phyloP scores from a whole-genome alignment of 2,113 vertebrate species.

The Phocoena sinus region DNA sequence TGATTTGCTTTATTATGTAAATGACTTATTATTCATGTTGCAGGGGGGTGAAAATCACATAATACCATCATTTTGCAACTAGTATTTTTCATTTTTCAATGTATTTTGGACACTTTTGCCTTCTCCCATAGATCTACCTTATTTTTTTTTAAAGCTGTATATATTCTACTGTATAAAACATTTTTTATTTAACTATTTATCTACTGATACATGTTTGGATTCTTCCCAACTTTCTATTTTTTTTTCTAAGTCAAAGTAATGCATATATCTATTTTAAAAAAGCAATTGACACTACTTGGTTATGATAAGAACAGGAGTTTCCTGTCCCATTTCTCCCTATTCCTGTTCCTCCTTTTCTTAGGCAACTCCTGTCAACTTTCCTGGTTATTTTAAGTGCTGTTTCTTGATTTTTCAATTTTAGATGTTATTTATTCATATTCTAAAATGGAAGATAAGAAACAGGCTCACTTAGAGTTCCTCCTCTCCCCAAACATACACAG shows the following conservation, averaged over 20 bases:
- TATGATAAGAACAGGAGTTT: background rate
- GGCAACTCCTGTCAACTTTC: background rate
- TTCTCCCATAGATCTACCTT: background rate
- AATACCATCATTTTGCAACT: background rate
- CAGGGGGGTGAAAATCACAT: background rate
- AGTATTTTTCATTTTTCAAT: background rate
- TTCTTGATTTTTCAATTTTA: conserved; percentile 29
- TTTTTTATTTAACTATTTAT: background rate
- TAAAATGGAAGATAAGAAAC: background rate
- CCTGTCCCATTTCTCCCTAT: background rate
- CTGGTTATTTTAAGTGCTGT: background rate
- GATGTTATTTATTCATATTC: background rate
- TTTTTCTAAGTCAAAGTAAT: background rate
- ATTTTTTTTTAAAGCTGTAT: background rate
- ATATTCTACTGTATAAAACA: background rate
- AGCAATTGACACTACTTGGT: background rate
- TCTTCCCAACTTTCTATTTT: background rate
- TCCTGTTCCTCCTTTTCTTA: background rate
- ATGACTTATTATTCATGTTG: background rate
- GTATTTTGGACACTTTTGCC: background rate
- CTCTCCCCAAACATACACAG: background rate
- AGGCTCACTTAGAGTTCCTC: background rate
- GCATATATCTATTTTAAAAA: background rate
- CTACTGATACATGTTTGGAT: background rate
- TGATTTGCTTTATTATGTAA: conserved; percentile 5